These are phyloP conservation scores for Lysandra bellargus DNA, from an alignment of 2,888 invertebrate species.

Conservation along the genomic window DNA sequence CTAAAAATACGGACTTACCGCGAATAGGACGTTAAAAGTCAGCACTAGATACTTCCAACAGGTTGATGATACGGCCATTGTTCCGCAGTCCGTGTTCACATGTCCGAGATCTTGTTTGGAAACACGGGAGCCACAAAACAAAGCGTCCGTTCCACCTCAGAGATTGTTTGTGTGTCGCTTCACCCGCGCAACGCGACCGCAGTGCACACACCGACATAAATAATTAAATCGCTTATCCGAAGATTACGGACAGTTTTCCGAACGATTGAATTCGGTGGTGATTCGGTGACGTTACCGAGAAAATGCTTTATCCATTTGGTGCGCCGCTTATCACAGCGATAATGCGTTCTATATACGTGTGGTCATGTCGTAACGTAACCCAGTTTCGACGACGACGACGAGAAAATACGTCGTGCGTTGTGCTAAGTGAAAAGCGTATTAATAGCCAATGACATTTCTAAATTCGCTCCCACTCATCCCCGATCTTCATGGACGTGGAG, in stretches of 20 bases:
- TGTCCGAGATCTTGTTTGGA: conserved; percentile 64
- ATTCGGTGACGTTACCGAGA: conserved; percentile 45
- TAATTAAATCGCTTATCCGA: conserved; percentile 66
- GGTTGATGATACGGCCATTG: conserved; percentile 73
- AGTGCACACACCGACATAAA: conserved; percentile 61
- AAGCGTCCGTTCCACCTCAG: conserved; percentile 68
- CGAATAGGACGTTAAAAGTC: conserved; percentile 73
- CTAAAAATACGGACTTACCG: conserved; percentile 61
- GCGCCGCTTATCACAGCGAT: conserved; percentile 53
- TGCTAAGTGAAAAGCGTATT: conserved; percentile 50
- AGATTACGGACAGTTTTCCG: conserved; percentile 42
- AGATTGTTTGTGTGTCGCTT: conserved; percentile 63
- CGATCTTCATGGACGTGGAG: conserved; percentile 24
- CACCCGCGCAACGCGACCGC: conserved; percentile 52
- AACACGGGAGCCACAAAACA: conserved; percentile 61
- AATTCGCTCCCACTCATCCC: conserved; percentile 46
- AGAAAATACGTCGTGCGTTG: conserved; percentile 48
- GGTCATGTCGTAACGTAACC: conserved; percentile 61
- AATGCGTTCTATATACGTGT: conserved; percentile 37
- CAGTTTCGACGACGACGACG: conserved; percentile 54
- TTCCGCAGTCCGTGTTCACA: conserved; percentile 59
- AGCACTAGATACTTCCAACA: conserved; percentile 77
- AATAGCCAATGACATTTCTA: conserved; percentile 65
- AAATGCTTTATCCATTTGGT: conserved; percentile 66
- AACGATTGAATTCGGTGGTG: conserved; percentile 32